Percentiles rank a stretch among this genome's conserved stretches.
phyloP scores from a whole-genome alignment of 2,113 vertebrate genomes.

The Actinemys pallida region DNA sequence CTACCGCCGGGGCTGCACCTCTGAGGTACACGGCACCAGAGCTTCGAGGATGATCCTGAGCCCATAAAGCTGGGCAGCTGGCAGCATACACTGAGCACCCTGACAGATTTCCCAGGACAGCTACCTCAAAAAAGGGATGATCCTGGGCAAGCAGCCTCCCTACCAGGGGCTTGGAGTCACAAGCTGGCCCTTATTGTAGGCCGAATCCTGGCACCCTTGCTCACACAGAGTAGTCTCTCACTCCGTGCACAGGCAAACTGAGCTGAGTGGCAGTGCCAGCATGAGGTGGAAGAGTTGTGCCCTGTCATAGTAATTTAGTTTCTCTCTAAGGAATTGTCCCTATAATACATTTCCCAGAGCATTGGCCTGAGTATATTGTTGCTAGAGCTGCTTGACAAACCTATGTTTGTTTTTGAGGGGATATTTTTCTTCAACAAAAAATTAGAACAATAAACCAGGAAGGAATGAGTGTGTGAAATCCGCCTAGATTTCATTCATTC shows the following conservation, averaged over 20 bases:
- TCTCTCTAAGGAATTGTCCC: not conserved
- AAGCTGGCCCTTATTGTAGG: not conserved
- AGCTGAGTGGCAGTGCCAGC: not conserved
- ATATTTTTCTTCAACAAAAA: not conserved
- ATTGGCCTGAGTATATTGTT: accelerated
- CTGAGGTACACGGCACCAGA: too few relatives aligned
- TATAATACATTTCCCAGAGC: accelerated
- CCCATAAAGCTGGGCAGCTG: too few relatives aligned
- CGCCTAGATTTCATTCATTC: not conserved
- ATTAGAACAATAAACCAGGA: not conserved
- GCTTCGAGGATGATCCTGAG: too few relatives aligned
- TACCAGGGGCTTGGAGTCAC: too few relatives aligned
- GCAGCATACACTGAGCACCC: too few relatives aligned
- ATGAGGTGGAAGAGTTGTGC: not conserved
- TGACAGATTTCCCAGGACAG: too few relatives aligned
- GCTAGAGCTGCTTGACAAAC: not conserved
- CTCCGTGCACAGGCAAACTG: accelerated
- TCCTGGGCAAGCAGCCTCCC: too few relatives aligned
- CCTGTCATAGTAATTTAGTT: not conserved
- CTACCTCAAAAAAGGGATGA: too few relatives aligned
- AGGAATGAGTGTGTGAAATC: not conserved
- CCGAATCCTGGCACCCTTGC: not conserved
- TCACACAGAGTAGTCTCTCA: not conserved
- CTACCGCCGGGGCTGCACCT: too few relatives aligned
- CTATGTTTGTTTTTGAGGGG: accelerated